Evolutionary conservation across 2,113 vertebrate species (phyloP).

Genomic region (Clinocottus analis): DNA sequence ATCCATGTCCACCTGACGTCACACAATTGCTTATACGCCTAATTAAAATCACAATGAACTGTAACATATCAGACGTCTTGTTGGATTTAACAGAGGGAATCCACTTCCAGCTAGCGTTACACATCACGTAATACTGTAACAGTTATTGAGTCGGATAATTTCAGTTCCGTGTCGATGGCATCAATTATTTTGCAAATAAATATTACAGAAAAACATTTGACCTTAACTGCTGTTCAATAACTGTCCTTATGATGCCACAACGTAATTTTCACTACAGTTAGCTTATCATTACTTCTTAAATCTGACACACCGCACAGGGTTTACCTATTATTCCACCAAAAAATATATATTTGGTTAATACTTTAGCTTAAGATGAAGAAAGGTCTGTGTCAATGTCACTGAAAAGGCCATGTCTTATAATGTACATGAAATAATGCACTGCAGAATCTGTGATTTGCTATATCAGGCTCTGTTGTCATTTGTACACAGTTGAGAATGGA

Average conservation of each 20-base stretch:
- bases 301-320: background rate
- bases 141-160: background rate
- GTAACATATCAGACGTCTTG: background rate
- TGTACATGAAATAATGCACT: background rate
- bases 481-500: constrained; percentile 69
- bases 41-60: background rate
- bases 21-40: background rate
- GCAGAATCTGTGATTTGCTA: background rate
- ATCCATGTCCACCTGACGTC: background rate
- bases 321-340: background rate
- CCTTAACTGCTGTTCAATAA: background rate
- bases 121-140: background rate
- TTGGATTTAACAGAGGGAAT: background rate
- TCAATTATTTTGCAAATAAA: background rate
- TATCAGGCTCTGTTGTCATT: background rate
- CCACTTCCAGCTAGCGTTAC: no score
- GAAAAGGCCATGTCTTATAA: background rate
- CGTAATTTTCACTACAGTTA: background rate
- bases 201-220: background rate
- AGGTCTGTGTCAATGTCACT: background rate
- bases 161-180: background rate
- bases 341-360: background rate
- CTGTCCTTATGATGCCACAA: background rate
- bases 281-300: background rate
- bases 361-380: background rate